Evolutionary conservation across 2,888 invertebrate species (phyloP).

Genomic region (Xylocampa areola): DNA sequence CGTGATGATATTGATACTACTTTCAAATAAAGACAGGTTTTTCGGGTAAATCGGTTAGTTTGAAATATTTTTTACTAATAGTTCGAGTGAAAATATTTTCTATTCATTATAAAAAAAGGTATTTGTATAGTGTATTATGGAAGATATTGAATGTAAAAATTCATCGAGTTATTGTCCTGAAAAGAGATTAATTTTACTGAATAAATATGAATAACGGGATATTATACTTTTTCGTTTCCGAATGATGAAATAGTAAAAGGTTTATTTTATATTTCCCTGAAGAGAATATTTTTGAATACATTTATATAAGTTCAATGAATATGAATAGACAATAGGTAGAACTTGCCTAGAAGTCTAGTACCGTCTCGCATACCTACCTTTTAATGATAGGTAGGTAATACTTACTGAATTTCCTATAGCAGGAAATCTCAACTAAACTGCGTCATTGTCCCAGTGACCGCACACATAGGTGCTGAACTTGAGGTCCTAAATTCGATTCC

Average conservation of each 20-base stretch:
- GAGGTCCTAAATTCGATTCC: no score
- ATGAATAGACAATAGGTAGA: no score
- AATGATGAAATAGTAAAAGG: constrained; percentile 4
- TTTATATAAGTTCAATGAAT: constrained; percentile 2
- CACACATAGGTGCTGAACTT: no score
- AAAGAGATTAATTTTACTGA: constrained; percentile 6
- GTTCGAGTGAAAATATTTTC: constrained; percentile 16
- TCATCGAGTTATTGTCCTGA: constrained; percentile 3
- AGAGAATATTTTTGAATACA: not conserved
- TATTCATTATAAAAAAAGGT: constrained; percentile 12
- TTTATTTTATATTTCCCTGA: constrained; percentile 6
- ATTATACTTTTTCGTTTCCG: constrained; percentile 1
- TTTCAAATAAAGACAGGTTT: no score
- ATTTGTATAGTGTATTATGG: constrained; percentile 12
- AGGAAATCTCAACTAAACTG: no score
- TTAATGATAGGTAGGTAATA: no score
- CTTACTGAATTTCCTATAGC: no score
- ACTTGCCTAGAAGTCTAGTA: no score
- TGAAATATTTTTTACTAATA: constrained; percentile 22
- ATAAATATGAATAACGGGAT: constrained; percentile 7
- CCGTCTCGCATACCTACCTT: no score
- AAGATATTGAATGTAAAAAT: constrained; percentile 1
- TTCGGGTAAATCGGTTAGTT: not conserved
- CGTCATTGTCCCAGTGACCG: no score
- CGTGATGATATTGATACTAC: no score